phyloP scores from a whole-genome alignment of 53 echinoderm and acorn worm genomes.

The Holothuria leucospilota region DNA sequence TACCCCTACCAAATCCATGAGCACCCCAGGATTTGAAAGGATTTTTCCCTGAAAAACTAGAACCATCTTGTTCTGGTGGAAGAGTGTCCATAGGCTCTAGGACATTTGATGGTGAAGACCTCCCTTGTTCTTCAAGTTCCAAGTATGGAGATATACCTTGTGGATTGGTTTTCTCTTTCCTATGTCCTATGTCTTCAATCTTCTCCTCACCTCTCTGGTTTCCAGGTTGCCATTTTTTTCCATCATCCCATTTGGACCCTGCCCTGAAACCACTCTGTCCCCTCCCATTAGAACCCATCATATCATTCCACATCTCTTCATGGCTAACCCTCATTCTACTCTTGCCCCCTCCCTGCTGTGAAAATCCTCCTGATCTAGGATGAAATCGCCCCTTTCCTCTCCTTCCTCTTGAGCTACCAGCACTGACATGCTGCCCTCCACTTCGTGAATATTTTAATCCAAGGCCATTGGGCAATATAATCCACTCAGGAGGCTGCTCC shows the following conservation, averaged over 20 bases:
- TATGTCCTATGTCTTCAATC: too few relatives aligned
- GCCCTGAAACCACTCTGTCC: constrained; percentile 23
- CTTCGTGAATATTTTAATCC: neutral
- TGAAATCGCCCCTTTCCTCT: neutral
- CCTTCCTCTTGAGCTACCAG: neutral
- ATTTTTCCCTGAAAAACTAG: neutral
- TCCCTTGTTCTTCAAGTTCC: too few relatives aligned
- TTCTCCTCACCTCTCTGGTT: neutral
- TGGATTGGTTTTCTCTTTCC: too few relatives aligned
- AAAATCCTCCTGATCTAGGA: neutral
- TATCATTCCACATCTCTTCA: too few relatives aligned
- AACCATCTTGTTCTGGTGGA: neutral
- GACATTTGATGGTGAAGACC: too few relatives aligned
- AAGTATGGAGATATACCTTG: too few relatives aligned
- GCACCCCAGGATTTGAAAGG: neutral
- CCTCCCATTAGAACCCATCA: neutral
- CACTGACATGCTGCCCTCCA: constrained; percentile 1
- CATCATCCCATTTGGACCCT: constrained; percentile 1
- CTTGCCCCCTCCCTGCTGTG: constrained; percentile 16
- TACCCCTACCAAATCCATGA: constrained; percentile 23
- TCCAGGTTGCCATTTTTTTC: neutral
- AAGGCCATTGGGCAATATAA: constrained; percentile 70
- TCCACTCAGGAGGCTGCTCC: constrained; percentile 83
- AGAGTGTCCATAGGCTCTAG: constrained; percentile 3
- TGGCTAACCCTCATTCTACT: neutral